These are phyloP conservation scores for Pammene aurita DNA, from an alignment of 2,888 invertebrate species.

Conservation along the genomic window DNA sequence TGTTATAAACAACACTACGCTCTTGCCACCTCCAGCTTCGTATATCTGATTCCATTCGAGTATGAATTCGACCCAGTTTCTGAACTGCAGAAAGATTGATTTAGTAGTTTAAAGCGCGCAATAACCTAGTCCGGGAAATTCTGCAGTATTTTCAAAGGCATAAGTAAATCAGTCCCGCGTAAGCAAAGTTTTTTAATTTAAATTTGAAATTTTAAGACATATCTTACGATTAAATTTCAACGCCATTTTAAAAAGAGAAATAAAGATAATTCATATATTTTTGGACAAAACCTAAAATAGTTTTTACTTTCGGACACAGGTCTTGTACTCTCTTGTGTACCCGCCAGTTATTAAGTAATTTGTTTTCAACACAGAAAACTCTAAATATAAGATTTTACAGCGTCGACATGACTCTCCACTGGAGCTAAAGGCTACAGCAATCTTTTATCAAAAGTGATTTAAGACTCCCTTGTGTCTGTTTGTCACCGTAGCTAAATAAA, in stretches of 20 bases:
- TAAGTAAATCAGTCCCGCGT: constrained; percentile 10
- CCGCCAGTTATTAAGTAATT: no score
- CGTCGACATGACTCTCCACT: no score
- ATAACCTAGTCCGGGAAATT: constrained; percentile 31
- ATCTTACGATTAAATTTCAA: background rate
- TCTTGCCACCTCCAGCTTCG: constrained; percentile 10
- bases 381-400: no score
- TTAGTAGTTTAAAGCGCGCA: constrained; percentile 43
- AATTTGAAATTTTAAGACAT: constrained; percentile 43
- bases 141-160: constrained; percentile 27
- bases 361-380: no score
- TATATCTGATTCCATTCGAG: constrained; percentile 18
- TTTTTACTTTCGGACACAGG: no score
- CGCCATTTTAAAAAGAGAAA: background rate
- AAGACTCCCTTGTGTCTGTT: no score
- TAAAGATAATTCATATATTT: background rate
- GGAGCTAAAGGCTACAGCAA: no score
- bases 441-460: no score
- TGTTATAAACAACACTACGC: background rate
- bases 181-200: constrained; percentile 33
- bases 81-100: constrained; percentile 47
- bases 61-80: constrained; percentile 47
- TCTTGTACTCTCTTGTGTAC: no score
- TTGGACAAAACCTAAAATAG: no score
- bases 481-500: background rate